Base-by-base conservation (phyloP, 2,113 vertebrate species). In the Riparia riparia region DNA sequence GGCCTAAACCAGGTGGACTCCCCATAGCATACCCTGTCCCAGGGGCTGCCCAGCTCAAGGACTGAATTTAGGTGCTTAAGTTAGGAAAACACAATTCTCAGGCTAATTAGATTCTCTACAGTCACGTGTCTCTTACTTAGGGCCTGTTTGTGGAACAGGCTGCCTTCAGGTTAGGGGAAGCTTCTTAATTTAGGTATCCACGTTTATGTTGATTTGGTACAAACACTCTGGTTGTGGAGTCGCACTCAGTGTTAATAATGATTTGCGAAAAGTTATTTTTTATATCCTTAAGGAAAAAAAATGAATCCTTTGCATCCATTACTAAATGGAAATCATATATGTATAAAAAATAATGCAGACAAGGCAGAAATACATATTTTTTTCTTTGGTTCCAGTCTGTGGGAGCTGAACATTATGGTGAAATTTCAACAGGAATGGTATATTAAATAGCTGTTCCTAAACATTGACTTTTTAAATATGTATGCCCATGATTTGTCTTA, bases 361-460 rank as follows among this genome's bases (percentile, higher is more conserved):
- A 76, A 79, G 17, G 24, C 49, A 90, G 70, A 93, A 94, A 83
- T 86, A 32, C 6, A 42, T 63, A 9, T 5, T 66, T 88, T 81
- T 84, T 80, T 66, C 45, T 89, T 86, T 9, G 0, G 37, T 72
- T 89, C 41, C 53, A 90, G 41, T 69, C 63, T 57, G n/a, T 72
- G 54, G 57, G 28, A 94, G 69, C 64, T 41, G 74, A 92, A 82
- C 25, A 57, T 81, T 94, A 86, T 73, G 42, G 34, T 73, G 54
- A 86, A 82, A 91, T 91, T 95, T 78, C 92, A 90, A 32, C 51
- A 82, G 57, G 69, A 79, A 83, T 29, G 63, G 80, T 89, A 70
- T 90, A 92, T 83, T 92, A 95, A 89, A 89, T 82, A 94, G 80
- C 68, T 90, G 82, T 66, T 95, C 31, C 86, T 93, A 95, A 96